Conservation (phyloP, 2,797 vertebrate species). For the Cuniculus paca region DNA sequence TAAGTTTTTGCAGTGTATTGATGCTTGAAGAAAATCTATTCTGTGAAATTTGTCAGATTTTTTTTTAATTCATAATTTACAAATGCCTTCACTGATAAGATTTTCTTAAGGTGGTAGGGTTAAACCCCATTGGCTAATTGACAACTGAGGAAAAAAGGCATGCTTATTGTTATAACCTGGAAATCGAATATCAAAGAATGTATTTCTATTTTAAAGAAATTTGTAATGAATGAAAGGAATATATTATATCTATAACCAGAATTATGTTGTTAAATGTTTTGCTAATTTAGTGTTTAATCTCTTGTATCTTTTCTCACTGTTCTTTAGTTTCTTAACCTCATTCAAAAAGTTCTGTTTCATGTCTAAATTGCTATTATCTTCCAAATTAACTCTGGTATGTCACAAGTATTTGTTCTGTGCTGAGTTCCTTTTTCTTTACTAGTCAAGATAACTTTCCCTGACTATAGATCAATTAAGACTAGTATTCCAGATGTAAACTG, state of each 20-base stretch:
- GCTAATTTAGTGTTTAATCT: rapidly evolving
- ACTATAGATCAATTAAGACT: neutral
- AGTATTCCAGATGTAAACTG: neutral
- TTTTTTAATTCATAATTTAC: neutral
- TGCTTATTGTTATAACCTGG: neutral
- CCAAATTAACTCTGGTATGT: neutral
- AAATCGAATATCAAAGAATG: neutral
- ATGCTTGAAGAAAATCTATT: neutral
- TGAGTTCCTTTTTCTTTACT: neutral
- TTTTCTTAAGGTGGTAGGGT: neutral
- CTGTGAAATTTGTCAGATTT: neutral
- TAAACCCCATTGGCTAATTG: neutral
- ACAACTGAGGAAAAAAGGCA: neutral
- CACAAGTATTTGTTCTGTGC: neutral
- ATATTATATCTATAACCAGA: neutral
- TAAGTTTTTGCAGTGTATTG: neutral
- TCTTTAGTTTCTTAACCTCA: neutral
- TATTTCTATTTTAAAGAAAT: neutral
- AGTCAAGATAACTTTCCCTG: neutral
- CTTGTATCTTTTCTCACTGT: neutral
- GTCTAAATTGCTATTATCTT: neutral
- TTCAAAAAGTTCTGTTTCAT: neutral
- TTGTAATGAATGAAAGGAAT: neutral
- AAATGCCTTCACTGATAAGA: neutral
- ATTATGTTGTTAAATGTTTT: neutral